Base-by-base conservation (phyloP, 1,140 invertebrate species). In the Helicorthomorpha holstii region DNA sequence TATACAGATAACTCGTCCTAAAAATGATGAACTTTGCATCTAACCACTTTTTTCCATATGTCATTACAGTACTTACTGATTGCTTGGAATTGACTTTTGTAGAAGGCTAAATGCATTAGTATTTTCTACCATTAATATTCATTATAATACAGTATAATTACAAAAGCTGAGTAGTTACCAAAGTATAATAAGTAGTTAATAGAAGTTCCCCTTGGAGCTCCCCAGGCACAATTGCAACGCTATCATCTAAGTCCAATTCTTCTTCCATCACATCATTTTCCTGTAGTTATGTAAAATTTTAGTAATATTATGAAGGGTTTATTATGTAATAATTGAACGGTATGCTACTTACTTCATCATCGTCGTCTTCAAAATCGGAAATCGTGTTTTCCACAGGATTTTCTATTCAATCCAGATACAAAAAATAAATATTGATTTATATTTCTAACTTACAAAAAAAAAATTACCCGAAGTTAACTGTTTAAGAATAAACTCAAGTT, bases 221-320 rank as follows among this genome's bases (percentile, higher is more conserved):
- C 42, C 61, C 62, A 1, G 61, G 59, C 26, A 63, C 60, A 10
- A 67, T 61, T 53, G 58, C 59, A 1, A 74, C 58, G 1, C 61
- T 56, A 56, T 75, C 73, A 50, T 68, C 66, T 49, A 66, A 63
- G 58, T 75, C 72, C 3, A 75, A 60, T 55, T 75, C 73, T 47
- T 66, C 62, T 54, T 75, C 73, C 58, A 75, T 61, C n/a, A 66
- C 65, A 56, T 73, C 72, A 41, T 71, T 64, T 52, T 73, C 72
- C 63, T 68, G 48, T 2, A 50, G 57, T 41, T 38, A 52, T n/a
- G 25, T 12, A 16, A 46, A 42, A 21, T 38, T 24, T 16, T 48
- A 23, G 24, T 21, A 24, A 29, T 1, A 7, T 4, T 27, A 42
- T n/a, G n/a, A n/a, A n/a, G n/a, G n/a, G n/a, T n/a, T n/a, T n/a